These are phyloP conservation scores for Eriosoma lanigerum DNA, from an alignment of 1,140 invertebrate species.

Conservation along the genomic window DNA sequence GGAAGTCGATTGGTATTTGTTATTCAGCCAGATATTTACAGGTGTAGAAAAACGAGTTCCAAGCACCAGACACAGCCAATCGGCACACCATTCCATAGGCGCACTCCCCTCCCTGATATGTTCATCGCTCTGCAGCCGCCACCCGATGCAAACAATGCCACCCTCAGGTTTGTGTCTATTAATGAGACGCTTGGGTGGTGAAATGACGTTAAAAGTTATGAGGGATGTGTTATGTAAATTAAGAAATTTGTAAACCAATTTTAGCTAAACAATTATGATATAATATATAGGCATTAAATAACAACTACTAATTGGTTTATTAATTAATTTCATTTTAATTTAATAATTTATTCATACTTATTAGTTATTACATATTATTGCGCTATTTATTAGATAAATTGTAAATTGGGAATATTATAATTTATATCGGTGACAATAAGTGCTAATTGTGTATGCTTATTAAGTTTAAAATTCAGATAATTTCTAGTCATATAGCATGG, in stretches of 20 bases:
- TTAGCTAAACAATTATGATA: not conserved
- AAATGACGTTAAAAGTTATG: not conserved
- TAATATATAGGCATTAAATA: not conserved
- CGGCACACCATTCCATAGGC: constrained; percentile 50
- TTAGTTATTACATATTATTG: not conserved
- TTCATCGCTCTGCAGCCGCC: constrained; percentile 43
- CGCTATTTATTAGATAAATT: not conserved
- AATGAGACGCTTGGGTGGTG: constrained; percentile 49
- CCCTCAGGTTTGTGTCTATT: constrained; percentile 50
- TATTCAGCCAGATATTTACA: constrained; percentile 44
- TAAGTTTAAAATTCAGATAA: no score
- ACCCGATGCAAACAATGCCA: constrained; percentile 50
- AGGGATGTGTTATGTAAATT: not conserved
- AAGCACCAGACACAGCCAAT: constrained; percentile 51
- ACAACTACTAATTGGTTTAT: not conserved
- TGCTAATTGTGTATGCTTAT: no score
- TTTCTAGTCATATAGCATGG: no score
- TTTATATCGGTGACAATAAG: not conserved
- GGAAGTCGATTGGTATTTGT: constrained; percentile 51
- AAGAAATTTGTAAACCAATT: not conserved
- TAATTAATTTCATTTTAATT: not conserved
- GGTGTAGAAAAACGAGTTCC: constrained; percentile 50
- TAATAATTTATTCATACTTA: not conserved
- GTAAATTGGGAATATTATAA: constrained; percentile 4
- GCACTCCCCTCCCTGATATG: constrained; percentile 50